Percentiles rank a stretch among this genome's conserved stretches.
These are phyloP conservation scores for Phoxinus phoxinus DNA, from an alignment of 2,113 vertebrate genomes.

Conservation along the genomic window DNA sequence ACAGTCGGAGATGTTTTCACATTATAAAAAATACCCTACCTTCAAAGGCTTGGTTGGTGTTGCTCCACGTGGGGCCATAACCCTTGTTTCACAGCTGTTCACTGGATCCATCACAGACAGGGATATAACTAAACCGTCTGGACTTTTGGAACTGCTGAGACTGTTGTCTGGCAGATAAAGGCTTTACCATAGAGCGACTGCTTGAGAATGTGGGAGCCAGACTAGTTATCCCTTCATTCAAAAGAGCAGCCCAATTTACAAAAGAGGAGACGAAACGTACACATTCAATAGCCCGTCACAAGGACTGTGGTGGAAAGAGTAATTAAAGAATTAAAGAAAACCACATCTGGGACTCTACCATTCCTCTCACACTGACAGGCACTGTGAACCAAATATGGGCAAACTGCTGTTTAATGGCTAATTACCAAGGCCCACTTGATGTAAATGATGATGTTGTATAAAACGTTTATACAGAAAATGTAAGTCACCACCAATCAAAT, in stretches of 20 bases:
- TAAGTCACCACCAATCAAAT: too few relatives aligned
- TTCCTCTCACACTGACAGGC: background rate
- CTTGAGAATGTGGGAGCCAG: constrained; percentile 47
- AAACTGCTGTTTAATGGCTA: background rate
- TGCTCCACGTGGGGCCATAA: too few relatives aligned
- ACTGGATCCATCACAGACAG: too few relatives aligned
- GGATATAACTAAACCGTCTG: too few relatives aligned
- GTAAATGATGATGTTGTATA: background rate
- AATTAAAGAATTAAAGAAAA: background rate
- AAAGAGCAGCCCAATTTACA: background rate
- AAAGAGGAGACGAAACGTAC: background rate
- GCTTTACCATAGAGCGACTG: constrained; percentile 57
- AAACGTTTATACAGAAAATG: too few relatives aligned
- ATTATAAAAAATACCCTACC: too few relatives aligned
- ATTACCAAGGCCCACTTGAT: background rate
- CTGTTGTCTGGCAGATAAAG: too few relatives aligned
- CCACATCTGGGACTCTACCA: background rate
- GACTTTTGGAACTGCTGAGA: too few relatives aligned
- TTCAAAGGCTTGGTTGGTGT: too few relatives aligned
- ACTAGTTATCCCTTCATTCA: background rate
- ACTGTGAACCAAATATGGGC: background rate
- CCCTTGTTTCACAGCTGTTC: too few relatives aligned
- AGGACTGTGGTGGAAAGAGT: background rate
- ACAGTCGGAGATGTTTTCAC: too few relatives aligned
- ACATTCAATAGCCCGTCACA: background rate